Conservation (phyloP, 2,113 vertebrate genomes). For the Beaufortia kweichowensis region DNA sequence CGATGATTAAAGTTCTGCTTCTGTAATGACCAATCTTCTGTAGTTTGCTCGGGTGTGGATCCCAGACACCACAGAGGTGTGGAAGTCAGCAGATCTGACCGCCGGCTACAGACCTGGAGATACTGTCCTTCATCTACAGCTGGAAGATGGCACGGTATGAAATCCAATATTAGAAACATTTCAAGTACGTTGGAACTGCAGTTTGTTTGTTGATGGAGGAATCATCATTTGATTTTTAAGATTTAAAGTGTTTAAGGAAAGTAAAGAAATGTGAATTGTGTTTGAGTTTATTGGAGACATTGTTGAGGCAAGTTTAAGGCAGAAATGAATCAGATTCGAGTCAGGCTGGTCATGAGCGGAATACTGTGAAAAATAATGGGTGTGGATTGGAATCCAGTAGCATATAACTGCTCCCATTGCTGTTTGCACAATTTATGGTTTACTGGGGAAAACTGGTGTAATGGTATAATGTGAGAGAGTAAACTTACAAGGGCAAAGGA, state of each 20-base stretch:
- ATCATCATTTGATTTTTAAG: no score
- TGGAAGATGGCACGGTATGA: constrained; percentile 92
- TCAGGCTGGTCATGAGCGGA: background rate
- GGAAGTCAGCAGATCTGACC: constrained; percentile 90
- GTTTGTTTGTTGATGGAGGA: background rate
- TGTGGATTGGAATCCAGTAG: background rate
- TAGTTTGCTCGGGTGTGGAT: constrained; percentile 95
- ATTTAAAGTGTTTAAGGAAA: no score
- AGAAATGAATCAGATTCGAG: constrained; percentile 2
- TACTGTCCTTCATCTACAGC: constrained; percentile 81
- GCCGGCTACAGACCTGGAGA: constrained; percentile 88
- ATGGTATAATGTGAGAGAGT: background rate
- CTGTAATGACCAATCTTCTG: constrained; percentile 42
- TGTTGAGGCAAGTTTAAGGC: background rate
- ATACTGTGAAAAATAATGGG: constrained; percentile 1
- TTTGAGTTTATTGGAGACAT: no score
- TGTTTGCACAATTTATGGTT: background rate
- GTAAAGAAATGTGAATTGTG: no score
- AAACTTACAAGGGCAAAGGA: background rate
- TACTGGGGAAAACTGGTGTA: background rate
- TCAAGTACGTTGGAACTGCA: background rate
- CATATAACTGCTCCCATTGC: constrained; percentile 8
- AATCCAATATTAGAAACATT: no score
- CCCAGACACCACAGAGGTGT: constrained; percentile 88
- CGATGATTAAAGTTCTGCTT: background rate